phyloP scores from a whole-genome alignment of 1,140 invertebrate genomes.

The Pseudomyrmex cubaensis region DNA sequence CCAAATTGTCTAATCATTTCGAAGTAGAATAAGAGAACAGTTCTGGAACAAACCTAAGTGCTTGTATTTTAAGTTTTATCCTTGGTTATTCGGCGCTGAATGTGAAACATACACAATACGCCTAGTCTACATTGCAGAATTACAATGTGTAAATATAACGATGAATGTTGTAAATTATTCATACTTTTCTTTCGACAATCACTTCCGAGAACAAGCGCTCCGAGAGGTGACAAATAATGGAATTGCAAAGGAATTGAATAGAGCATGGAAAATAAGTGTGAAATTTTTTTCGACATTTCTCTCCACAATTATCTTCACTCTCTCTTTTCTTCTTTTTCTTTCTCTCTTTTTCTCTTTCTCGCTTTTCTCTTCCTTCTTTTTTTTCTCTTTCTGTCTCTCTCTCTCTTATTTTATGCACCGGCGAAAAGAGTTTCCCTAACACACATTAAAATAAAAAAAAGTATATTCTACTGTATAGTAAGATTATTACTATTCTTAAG shows the following conservation, averaged over 20 bases:
- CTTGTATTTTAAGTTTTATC: slow-evolving; percentile 16
- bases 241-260: slow-evolving; percentile 33
- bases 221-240: slow-evolving; percentile 26
- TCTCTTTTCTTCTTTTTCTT: background rate
- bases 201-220: slow-evolving; percentile 25
- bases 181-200: slow-evolving; percentile 43
- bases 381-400: slow-evolving; percentile 21
- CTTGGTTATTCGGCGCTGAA: background rate
- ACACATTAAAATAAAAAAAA: slow-evolving; percentile 47
- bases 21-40: background rate
- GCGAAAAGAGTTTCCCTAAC: slow-evolving; percentile 28
- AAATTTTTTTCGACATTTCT: slow-evolving; percentile 47
- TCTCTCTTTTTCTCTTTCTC: background rate
- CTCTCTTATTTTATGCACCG: slow-evolving; percentile 40
- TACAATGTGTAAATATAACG: slow-evolving; percentile 47
- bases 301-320: slow-evolving; percentile 39
- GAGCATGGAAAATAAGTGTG: slow-evolving; percentile 17
- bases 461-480: slow-evolving; percentile 67
- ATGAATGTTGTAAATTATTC: slow-evolving; percentile 41
- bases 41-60: background rate
- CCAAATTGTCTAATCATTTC: slow-evolving; percentile 14
- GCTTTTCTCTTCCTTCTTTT: too few species aligned
- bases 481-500: slow-evolving; percentile 67
- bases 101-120: background rate
- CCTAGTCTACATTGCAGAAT: background rate